A percentile compares a stretch with the other conserved stretches of the same genome.
These are phyloP conservation scores for Scaptomyza parva DNA, from an alignment of 2,888 invertebrate genomes.

Conservation along the genomic window DNA sequence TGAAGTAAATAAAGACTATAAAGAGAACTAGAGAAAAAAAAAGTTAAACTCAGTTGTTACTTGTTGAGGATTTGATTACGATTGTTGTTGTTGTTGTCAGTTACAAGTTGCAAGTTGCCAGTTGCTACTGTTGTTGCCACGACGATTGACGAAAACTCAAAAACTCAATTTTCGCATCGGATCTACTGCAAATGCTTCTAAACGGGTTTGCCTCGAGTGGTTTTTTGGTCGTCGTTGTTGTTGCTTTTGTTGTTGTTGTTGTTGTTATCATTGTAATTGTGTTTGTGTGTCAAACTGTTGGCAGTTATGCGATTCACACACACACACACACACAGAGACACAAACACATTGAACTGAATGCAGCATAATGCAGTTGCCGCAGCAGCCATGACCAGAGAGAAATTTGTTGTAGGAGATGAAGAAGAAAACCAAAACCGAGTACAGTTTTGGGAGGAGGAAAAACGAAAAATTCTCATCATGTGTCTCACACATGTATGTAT, in stretches of 20 bases:
- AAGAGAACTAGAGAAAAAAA: no score
- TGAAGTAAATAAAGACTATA: no score
- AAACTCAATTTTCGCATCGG: conserved; percentile 61
- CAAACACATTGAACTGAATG: conserved; percentile 18
- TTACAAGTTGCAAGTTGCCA: conserved; percentile 26
- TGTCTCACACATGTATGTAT: background rate
- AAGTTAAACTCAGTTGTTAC: background rate
- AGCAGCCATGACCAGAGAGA: conserved; percentile 35
- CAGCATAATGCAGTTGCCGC: conserved; percentile 63
- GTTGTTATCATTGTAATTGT: conserved; percentile 72
- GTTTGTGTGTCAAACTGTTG: conserved; percentile 77
- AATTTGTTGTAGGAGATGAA: conserved; percentile 31
- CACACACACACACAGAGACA: conserved; percentile 24
- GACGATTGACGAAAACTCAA: conserved; percentile 28
- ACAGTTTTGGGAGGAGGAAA: no score
- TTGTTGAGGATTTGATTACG: conserved; percentile 32
- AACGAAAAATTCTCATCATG: conserved; percentile 43
- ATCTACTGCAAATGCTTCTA: conserved; percentile 50
- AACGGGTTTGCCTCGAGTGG: conserved; percentile 44
- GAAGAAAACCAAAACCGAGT: no score
- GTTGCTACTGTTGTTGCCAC: conserved; percentile 14
- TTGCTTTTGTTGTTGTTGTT: conserved; percentile 27
- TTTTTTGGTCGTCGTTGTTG: conserved; percentile 18
- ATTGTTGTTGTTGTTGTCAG: conserved; percentile 1
- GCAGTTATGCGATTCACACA: conserved; percentile 64